These are phyloP conservation scores for human DNA, from an alignment of 2,113 vertebrate species.

Conservation along the genomic window GRCh38 chr13:68090501-68091000, in stretches of 20 bases:
- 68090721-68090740: background rate
- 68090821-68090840: background rate
- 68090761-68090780: background rate
- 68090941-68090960: background rate
- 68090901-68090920: background rate
- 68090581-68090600: background rate
- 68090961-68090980: background rate
- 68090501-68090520: background rate
- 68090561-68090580: background rate
- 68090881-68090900: background rate
- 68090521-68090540: background rate
- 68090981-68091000: background rate
- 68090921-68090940: background rate
- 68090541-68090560: background rate
- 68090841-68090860: background rate
- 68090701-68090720: background rate
- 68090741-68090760: background rate
- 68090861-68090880: background rate
- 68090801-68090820: background rate
- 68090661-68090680: background rate
- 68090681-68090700: background rate
- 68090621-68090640: background rate
- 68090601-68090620: rapidly evolving
- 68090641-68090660: background rate
- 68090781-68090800: background rate